Base-by-base conservation (phyloP, 2,888 invertebrate genomes). In the Odontomyia ornata region DNA sequence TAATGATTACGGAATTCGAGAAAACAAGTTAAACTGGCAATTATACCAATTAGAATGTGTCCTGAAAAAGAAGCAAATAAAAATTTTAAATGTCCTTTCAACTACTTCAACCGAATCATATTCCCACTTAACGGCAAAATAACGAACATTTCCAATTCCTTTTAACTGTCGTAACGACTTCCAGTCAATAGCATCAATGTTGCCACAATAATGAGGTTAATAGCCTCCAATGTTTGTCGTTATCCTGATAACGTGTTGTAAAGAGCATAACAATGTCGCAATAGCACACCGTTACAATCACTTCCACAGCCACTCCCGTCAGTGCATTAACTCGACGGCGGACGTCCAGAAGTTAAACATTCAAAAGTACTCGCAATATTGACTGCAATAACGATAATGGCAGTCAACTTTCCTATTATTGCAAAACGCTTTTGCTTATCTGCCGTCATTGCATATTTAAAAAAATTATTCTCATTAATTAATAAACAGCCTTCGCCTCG, bases 341-440 rank as follows among this genome's bases (percentile, higher is more conserved):
- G 9, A 36, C 9, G 36, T 36, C 36, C 36, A 36, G 36, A 36
- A 36, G 36, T 36, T 36, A 36, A 36, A 36, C 36, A 36, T 36
- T 56, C 21, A n/a, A 21, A 9, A 18, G n/a, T n/a, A 56, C 21
- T n/a, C 7, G 21, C 1, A 56, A 21, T 56, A 18, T 56, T 2
- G 56, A 1, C 21, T 18, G 36, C 36, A 65, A 65, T 65, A 28
- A 65, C 65, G 36, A 65, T 65, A 36, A 65, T 65, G 65, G 65
- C 36, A 15, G 4, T 21, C 27, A 28, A 27, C 23, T 36, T 27
- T 18, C 36, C 36, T 30, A 27, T 65, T 36, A 65, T 65, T 30
- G 65, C 65, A n/a, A 65, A 65, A 65, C 21, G 30, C n/a, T 36
- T 36, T 36, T 36, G 36, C 65, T 65, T 65, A 65, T 65, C 65